Evolutionary conservation across 2,888 invertebrate species (phyloP).

Genomic region (Cataglyphis albicans): DNA sequence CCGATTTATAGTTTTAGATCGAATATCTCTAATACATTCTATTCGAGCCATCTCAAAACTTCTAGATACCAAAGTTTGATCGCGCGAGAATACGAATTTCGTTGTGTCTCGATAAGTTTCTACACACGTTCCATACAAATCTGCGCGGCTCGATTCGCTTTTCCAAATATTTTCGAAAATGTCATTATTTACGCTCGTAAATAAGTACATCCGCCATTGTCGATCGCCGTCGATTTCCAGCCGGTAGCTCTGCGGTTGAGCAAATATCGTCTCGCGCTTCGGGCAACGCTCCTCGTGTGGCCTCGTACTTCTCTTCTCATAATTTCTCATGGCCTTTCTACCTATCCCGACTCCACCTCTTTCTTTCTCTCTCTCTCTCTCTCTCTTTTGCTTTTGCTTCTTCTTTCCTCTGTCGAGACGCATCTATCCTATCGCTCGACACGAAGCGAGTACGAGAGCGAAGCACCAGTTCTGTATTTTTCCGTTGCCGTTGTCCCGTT

Average conservation of each 20-base stretch:
- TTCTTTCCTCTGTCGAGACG: slow-evolving; percentile 58
- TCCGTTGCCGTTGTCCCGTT: slow-evolving; percentile 1
- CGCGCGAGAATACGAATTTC: background rate
- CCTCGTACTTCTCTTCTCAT: slow-evolving; percentile 56
- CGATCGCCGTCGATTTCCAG: slow-evolving; percentile 72
- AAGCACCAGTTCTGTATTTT: slow-evolving; percentile 26
- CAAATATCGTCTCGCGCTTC: slow-evolving; percentile 71
- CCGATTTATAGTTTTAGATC: background rate
- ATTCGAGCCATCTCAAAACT: background rate
- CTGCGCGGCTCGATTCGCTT: background rate
- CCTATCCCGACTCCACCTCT: slow-evolving; percentile 57
- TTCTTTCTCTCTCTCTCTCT: slow-evolving; percentile 57
- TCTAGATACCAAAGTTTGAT: background rate
- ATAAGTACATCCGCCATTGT: slow-evolving; percentile 54
- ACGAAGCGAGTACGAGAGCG: slow-evolving; percentile 74
- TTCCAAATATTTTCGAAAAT: background rate
- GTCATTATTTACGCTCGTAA: slow-evolving; percentile 26
- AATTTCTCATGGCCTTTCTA: slow-evolving; percentile 39
- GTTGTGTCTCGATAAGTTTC: slow-evolving; percentile 16
- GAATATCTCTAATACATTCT: background rate
- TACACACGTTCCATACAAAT: background rate
- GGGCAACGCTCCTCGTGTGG: slow-evolving; percentile 66
- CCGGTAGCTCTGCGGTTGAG: slow-evolving; percentile 56
- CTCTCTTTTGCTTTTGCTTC: slow-evolving; percentile 3
- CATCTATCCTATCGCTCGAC: slow-evolving; percentile 68